These are phyloP conservation scores for Automeris io DNA, from an alignment of 2,888 invertebrate genomes.

Conservation along the genomic window DNA sequence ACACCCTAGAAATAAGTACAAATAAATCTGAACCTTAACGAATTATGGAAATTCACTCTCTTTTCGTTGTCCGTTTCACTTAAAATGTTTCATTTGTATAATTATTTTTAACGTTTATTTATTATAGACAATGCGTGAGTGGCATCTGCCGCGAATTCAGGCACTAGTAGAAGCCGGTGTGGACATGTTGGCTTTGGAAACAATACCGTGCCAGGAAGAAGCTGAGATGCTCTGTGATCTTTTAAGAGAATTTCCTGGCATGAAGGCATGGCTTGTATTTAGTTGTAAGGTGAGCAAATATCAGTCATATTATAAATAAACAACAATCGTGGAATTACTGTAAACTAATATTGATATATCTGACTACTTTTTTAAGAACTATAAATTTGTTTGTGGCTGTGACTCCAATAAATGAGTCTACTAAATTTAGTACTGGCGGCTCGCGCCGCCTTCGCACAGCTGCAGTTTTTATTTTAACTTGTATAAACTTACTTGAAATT, in stretches of 20 bases:
- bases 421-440: no score
- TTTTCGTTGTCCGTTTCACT: background rate
- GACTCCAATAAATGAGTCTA: no score
- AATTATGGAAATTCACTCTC: background rate
- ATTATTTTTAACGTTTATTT: conserved; percentile 13
- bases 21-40: no score
- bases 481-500: no score
- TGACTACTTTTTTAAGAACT: no score
- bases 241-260: conserved; percentile 85
- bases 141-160: conserved; percentile 90
- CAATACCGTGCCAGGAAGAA: conserved; percentile 92
- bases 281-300: conserved; percentile 83
- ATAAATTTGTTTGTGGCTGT: no score
- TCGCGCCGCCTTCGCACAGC: no score
- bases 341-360: no score
- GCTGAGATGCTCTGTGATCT: conserved; percentile 89
- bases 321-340: no score
- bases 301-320: no score
- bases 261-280: conserved; percentile 92
- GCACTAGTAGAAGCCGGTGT: conserved; percentile 88
- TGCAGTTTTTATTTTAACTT: no score
- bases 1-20: no score
- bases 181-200: conserved; percentile 92
- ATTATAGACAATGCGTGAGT: conserved; percentile 80
- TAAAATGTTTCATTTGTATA: conserved; percentile 13